These are phyloP conservation scores for Copidosoma floridanum DNA, from an alignment of 1,140 invertebrate species.

Conservation along the genomic window DNA sequence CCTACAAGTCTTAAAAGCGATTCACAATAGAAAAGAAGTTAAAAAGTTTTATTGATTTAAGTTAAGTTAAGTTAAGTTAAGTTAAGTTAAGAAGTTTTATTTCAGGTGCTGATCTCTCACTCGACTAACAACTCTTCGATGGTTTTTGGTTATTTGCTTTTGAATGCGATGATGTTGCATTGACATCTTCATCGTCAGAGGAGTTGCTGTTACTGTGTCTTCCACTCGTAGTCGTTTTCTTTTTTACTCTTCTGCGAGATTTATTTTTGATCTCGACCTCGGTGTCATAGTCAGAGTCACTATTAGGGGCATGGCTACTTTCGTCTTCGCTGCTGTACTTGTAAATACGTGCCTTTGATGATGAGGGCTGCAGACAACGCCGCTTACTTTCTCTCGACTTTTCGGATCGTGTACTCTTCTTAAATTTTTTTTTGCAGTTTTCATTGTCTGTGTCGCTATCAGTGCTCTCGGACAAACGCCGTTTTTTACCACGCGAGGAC, in stretches of 20 bases:
- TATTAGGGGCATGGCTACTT: conserved; percentile 5
- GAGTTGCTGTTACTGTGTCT: not conserved
- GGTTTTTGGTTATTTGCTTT: not conserved
- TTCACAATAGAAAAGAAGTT: no score
- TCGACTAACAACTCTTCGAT: conserved; percentile 20
- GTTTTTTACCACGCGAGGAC: not conserved
- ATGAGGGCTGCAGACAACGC: not conserved
- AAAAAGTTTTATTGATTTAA: no score
- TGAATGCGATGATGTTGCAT: not conserved
- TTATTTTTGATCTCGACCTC: not conserved
- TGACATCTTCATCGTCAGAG: no score
- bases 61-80: no score
- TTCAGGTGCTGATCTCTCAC: no score
- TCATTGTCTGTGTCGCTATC: not conserved
- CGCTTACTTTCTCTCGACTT: conserved; percentile 18
- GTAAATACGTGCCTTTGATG: not conserved
- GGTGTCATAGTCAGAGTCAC: conserved; percentile 4
- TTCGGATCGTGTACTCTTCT: conserved; percentile 15
- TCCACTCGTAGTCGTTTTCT: not conserved
- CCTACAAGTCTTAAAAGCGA: no score
- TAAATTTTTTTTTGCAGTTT: conserved; percentile 4
- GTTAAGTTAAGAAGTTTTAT: no score
- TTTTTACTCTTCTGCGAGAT: not conserved
- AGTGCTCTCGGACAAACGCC: conserved; percentile 3
- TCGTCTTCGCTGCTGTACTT: conserved; percentile 26